Base-by-base conservation (phyloP, 2,888 invertebrate genomes). In the Rotaria sp. region DNA sequence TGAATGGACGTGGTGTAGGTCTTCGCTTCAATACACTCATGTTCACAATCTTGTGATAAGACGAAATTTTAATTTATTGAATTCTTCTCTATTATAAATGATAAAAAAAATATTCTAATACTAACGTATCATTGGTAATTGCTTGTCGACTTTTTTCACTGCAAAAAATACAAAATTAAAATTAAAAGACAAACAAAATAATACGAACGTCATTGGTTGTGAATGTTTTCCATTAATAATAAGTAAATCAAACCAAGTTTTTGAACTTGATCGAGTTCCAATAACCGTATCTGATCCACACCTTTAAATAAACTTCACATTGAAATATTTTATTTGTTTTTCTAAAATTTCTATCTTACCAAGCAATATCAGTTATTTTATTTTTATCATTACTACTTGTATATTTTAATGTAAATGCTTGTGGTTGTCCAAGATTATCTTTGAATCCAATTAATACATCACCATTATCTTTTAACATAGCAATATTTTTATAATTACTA, bases 371-470 rank as follows among this genome's bases (percentile, higher is more conserved):
- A 5, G 80, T 80, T 13, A 80, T 80, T 45, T 45, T 41, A 1
- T 3, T n/a, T 45, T 80, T 80, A 41, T 80, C 45, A 41, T 80
- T 80, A 80, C 8, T 41, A 45, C 26, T n/a, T 45, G 10, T 1
- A 80, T 45, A 80, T 80, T 80, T 80, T 45, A 80, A 45, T 80
- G 15, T 11, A 80, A 80, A 80, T 45, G 80, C n/a, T 26, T 80
- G 41, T 67, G 67, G 35, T 35, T 21, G 30, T 35, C 67, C 67
- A n/a, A 45, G 45, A n/a, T 45, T 45, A 45, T 41, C 41, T 45
- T 45, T 80, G n/a, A n/a, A 80, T 13, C 80, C 80, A 80, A 80
- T 45, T n/a, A 80, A 80, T 15, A 80, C 80, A n/a, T 80, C 80
- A 45, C 80, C 80, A 80, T 45, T 80, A 45, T 80, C 45, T 45